Conservation (phyloP, 2,888 invertebrate genomes). For the Encarsia formosa region DNA sequence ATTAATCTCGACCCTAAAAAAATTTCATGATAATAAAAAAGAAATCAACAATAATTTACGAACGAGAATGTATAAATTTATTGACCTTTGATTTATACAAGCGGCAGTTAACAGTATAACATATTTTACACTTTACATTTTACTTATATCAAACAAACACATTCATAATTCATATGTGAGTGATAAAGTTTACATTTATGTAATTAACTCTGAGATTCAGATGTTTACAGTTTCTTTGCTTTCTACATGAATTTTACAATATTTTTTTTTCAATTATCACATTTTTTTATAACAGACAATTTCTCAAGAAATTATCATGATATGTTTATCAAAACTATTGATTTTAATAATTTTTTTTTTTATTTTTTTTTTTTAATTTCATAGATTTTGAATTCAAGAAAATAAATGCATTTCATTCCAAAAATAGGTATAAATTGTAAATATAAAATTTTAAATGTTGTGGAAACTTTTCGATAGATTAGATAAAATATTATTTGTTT, state of each 20-base stretch:
- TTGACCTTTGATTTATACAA: conserved; percentile 28
- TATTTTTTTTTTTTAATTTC: too few species aligned
- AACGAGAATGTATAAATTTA: conserved; percentile 34
- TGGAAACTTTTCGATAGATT: too few species aligned
- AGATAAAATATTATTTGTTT: too few species aligned
- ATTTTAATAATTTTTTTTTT: too few species aligned
- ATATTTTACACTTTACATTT: conserved; percentile 25
- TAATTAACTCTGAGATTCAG: background rate
- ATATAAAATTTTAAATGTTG: too few species aligned
- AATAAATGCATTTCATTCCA: too few species aligned
- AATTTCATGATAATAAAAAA: background rate
- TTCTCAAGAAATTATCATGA: background rate
- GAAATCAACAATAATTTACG: conserved; percentile 9
- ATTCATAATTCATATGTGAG: background rate
- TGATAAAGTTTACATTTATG: too few species aligned
- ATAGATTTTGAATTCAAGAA: too few species aligned
- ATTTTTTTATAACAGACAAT: background rate
- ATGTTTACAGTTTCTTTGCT: background rate
- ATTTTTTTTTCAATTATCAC: background rate
- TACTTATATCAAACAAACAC: conserved; percentile 9
- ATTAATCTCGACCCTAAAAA: too few species aligned
- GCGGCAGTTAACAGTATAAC: conserved; percentile 25
- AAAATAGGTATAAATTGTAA: too few species aligned
- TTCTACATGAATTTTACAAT: background rate
- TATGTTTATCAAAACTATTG: too few species aligned